phyloP scores from a whole-genome alignment of 1,140 invertebrate species.

The Venustaconcha ellipsiformis region DNA sequence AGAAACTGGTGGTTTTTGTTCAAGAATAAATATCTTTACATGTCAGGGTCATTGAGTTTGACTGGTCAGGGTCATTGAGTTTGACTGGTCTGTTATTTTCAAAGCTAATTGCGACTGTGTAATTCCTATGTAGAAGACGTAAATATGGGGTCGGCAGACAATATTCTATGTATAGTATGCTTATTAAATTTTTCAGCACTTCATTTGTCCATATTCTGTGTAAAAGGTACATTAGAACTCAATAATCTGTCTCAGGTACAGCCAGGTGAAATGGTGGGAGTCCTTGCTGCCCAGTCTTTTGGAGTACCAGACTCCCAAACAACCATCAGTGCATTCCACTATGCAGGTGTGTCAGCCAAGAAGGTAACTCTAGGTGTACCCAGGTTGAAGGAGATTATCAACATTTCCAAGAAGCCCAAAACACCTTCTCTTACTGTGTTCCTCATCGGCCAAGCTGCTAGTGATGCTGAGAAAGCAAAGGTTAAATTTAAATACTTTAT shows the following conservation, averaged over 20 bases:
- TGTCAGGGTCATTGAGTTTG: too few relatives aligned
- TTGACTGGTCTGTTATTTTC: too few relatives aligned
- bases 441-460: slow-evolving; percentile 91
- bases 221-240: too few relatives aligned
- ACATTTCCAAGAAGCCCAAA: slow-evolving; percentile 99
- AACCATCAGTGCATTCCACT: slow-evolving; percentile 99
- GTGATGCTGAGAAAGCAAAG: slow-evolving; percentile 99
- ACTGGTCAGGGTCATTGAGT: too few relatives aligned
- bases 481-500: slow-evolving; percentile 33
- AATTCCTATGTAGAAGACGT: too few relatives aligned
- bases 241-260: slow-evolving; percentile 70
- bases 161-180: too few relatives aligned
- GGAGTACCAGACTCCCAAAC: slow-evolving; percentile 99
- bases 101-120: too few relatives aligned
- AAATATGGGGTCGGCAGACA: too few relatives aligned
- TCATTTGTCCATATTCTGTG: too few relatives aligned
- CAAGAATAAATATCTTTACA: too few relatives aligned
- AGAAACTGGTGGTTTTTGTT: too few relatives aligned
- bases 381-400: slow-evolving; percentile 95
- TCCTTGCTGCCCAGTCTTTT: slow-evolving; percentile 96
- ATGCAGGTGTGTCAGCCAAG: slow-evolving; percentile 99
- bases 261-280: slow-evolving; percentile 99
- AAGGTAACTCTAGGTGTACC: slow-evolving; percentile 99
- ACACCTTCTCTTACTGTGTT: slow-evolving; percentile 99
- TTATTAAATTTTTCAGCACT: too few relatives aligned